A percentile compares a stretch with the other conserved stretches of the same genome.
phyloP scores from a whole-genome alignment of 2,113 vertebrate species.

The Octodon degus region DNA sequence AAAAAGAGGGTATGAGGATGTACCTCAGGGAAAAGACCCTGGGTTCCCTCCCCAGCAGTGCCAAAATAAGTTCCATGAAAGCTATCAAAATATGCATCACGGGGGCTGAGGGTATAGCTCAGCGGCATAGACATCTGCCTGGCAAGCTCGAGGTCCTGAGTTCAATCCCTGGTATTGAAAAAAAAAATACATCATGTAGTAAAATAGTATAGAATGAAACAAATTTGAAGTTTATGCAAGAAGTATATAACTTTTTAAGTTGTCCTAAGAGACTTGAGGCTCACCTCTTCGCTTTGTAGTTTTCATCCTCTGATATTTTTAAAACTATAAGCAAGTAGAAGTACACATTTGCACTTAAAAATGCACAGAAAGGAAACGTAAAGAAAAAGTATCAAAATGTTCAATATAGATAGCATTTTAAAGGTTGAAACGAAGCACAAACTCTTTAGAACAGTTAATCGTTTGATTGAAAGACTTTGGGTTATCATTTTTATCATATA shows the following conservation, averaged over 20 bases:
- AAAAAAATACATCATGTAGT: not conserved
- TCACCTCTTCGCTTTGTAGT: not conserved
- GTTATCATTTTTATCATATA: not conserved
- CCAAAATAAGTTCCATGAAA: not conserved
- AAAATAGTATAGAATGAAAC: not conserved
- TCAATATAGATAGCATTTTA: not conserved
- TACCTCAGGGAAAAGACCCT: not conserved
- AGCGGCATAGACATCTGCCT: no score
- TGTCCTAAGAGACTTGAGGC: not conserved
- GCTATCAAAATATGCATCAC: not conserved
- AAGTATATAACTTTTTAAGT: not conserved
- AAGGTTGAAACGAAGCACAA: not conserved
- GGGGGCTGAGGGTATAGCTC: no score
- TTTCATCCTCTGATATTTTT: not conserved
- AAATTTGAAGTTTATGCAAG: not conserved
- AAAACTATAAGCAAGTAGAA: not conserved
- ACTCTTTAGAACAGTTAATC: not conserved
- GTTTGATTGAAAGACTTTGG: not conserved
- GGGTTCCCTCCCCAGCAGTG: not conserved
- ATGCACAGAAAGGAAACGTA: not conserved
- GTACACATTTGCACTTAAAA: not conserved
- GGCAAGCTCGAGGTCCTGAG: no score
- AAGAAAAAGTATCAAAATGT: not conserved
- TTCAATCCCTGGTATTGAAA: no score
- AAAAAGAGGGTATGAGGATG: no score